These are phyloP conservation scores for Propsilocerus akamusi DNA, from an alignment of 1,140 invertebrate genomes.

Conservation along the genomic window DNA sequence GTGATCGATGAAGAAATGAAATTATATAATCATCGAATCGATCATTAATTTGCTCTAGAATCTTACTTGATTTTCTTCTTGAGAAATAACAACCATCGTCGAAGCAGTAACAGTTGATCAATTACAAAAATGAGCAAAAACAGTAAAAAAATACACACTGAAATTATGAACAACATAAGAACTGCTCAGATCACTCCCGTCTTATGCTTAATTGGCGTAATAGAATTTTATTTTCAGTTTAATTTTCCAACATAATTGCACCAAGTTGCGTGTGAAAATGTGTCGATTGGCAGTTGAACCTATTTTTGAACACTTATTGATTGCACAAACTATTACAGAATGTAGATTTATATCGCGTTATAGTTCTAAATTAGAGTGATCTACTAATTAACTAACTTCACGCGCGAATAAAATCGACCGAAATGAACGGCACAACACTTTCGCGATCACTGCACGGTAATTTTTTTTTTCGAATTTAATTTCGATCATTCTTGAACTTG, in stretches of 20 bases:
- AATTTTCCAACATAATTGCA: background rate
- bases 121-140: background rate
- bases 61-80: background rate
- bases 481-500: background rate
- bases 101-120: background rate
- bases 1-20: too few relatives aligned
- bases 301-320: too few relatives aligned
- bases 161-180: slow-evolving; percentile 1
- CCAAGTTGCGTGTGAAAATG: background rate
- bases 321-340: too few relatives aligned
- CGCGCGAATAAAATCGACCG: too few relatives aligned
- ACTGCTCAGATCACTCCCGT: background rate
- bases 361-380: background rate
- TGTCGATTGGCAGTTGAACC: background rate
- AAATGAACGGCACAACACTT: background rate
- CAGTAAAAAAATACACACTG: background rate
- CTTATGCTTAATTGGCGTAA: background rate
- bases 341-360: background rate
- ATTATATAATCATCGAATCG: too few relatives aligned
- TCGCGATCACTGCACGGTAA: background rate
- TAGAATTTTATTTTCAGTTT: background rate
- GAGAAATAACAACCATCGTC: background rate
- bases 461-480: background rate
- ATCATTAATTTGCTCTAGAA: background rate
- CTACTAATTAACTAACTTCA: background rate